Evolutionary conservation across 2,113 vertebrate species (phyloP).

Genomic region (Xenopus borealis): DNA sequence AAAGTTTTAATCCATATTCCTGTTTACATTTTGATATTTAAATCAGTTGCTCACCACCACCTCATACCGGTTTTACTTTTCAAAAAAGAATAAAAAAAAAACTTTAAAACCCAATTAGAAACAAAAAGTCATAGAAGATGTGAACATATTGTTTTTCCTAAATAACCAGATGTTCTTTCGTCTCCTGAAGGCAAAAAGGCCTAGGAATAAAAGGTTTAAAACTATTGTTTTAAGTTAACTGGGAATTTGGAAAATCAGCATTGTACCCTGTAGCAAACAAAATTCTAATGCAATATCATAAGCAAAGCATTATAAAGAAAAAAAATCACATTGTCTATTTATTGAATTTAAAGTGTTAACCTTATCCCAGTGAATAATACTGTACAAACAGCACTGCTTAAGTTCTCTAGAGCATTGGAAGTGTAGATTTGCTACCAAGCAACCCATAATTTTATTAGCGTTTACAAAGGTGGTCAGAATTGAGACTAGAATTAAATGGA

Average conservation of each 20-base stretch:
- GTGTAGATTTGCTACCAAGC: slow-evolving; percentile 50
- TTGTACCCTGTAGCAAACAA: slow-evolving; percentile 78
- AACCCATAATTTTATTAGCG: too few relatives aligned
- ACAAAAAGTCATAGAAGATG: slow-evolving; percentile 85
- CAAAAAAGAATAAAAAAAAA: slow-evolving; percentile 45
- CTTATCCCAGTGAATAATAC: slow-evolving; percentile 64
- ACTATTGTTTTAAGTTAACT: slow-evolving; percentile 84
- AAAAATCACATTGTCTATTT: slow-evolving; percentile 58
- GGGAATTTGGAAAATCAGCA: slow-evolving; percentile 78
- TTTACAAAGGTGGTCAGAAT: too few relatives aligned
- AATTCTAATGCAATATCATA: slow-evolving; percentile 76
- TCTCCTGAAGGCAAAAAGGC: slow-evolving; percentile 78
- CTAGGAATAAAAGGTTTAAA: slow-evolving; percentile 77
- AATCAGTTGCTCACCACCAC: too few relatives aligned
- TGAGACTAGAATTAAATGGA: slow-evolving; percentile 38
- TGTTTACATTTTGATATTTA: too few relatives aligned
- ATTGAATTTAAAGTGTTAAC: slow-evolving; percentile 59
- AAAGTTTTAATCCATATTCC: too few relatives aligned
- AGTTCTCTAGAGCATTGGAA: slow-evolving; percentile 53
- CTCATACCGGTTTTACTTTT: background rate
- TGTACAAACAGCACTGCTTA: slow-evolving; percentile 63
- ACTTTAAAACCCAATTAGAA: slow-evolving; percentile 78
- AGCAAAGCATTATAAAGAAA: slow-evolving; percentile 68
- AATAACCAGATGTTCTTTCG: slow-evolving; percentile 81
- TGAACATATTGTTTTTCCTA: slow-evolving; percentile 84